Evolutionary conservation across 2,113 vertebrate species (phyloP), one percentile per base, ranked within the genome.

Genomic region (Rhinoptilus africanus): DNA sequence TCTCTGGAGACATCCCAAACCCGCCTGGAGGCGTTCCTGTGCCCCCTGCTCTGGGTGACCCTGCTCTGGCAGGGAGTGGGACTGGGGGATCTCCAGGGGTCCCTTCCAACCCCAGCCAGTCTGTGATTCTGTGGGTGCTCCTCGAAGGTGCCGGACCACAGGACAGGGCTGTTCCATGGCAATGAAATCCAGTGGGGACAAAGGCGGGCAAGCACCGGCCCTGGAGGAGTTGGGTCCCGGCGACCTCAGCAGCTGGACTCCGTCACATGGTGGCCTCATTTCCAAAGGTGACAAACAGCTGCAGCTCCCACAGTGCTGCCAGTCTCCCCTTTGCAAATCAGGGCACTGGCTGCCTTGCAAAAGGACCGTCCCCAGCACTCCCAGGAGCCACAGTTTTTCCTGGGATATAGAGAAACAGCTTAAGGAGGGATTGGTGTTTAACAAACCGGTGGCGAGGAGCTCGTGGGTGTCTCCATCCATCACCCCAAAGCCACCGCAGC

Each of bases 311-410:
- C 4, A 0, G 57, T 6, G 1, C 39, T 7, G 59, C 12, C 6
- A 13, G 0, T 6, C 41, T 30, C 72, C 3, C 53, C 68, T 37
- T 22, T 10, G 24, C 73, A 20, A 1, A 6, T 10, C n/a, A 5
- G 68, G n/a, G 48, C 48, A 12, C 47, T 0, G 1, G 45, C 27
- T 14, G 6, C 5, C 0, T 4, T 1, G 6, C 39, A 8, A 43
- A 41, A 67, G 16, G 37, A 10, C 30, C 43, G 6, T 80, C 23
- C 50, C 27, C 4, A 3, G 32, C 20, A 1, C 3, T 50, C 32
- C 54, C 19, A 7, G 66, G 26, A 48, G 26, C 66, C 20, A 6
- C 8, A 2, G 0, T 6, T 12, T 66, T 23, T 30, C 35, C 63
- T 18, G 12, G 39, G 43, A 37, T 4, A 2, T 1, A 19, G 17